Percentiles rank a stretch among this genome's conserved stretches.
phyloP scores from a whole-genome alignment of 2,888 invertebrate species.

The Leucania comma region DNA sequence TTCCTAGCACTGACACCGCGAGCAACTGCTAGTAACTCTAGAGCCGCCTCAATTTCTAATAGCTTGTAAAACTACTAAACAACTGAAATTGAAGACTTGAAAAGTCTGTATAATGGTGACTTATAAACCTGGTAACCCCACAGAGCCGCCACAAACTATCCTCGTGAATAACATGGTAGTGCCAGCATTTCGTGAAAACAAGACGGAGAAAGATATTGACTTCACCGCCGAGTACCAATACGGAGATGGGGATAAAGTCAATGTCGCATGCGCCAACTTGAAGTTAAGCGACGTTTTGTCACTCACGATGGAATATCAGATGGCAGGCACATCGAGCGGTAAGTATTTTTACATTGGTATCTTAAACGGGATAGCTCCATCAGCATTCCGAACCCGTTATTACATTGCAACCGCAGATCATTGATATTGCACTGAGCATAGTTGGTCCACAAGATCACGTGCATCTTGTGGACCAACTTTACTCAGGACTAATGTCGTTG shows the following conservation, averaged over 20 bases:
- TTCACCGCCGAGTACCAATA: constrained; percentile 29
- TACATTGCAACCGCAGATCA: no score
- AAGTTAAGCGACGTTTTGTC: no score
- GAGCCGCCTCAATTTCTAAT: background rate
- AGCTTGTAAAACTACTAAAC: background rate
- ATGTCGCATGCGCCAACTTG: constrained; percentile 10
- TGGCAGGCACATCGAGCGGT: constrained; percentile 8
- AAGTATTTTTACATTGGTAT: background rate
- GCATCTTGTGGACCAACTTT: no score
- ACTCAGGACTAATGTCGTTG: no score
- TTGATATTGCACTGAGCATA: no score
- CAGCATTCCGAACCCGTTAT: no score
- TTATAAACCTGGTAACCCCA: background rate
- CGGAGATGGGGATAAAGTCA: constrained; percentile 11
- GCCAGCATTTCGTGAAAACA: constrained; percentile 3
- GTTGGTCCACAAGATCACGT: no score
- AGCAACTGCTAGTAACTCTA: no score
- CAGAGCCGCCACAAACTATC: constrained; percentile 28
- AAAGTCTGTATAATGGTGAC: background rate
- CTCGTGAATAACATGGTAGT: constrained; percentile 43
- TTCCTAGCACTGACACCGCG: no score
- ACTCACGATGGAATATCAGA: constrained; percentile 8
- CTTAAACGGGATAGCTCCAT: no score
- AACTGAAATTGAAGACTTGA: background rate
- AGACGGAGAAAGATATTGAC: constrained; percentile 13